Evolutionary conservation across 2,113 vertebrate genomes (phyloP), one percentile per base, ranked within the genome.

Genomic region (Atherinomorus stipes): DNA sequence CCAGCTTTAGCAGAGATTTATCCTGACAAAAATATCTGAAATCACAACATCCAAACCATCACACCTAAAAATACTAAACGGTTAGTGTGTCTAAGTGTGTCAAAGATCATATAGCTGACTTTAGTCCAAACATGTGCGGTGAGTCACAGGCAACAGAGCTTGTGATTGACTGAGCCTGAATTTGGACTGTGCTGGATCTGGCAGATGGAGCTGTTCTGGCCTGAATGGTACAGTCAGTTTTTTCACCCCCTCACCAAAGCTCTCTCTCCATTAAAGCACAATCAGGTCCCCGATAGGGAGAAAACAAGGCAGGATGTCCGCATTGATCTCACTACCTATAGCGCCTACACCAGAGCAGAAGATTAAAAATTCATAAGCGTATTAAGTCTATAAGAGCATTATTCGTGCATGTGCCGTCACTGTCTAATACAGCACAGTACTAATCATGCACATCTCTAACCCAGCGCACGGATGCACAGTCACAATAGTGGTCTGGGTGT

Each of bases 381-480:
- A 92, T 92, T 92, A 91, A 74, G 88, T 85, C 70, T 85, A 85
- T 90, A 92, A 92, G 91, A 91, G 90, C 90, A 92, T 94, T 93
- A 92, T 89, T 86, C 71, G 81, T 88, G 81, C 86, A 83, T 85
- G 87, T 88, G 78, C 81, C 40, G 42, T 77, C 76, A 85, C 81
- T 22, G 81, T 85, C 77, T 81, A 76, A 89, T 87, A 84, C 81
- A 82, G 75, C 65, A 45, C 68, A 71, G 68, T 60, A 85, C 83
- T 88, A 89, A 92, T 91, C 89, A 77, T 70, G 59, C 42, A 47
- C 54, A 82, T 81, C 78, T 85, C 77, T 73, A 54, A 64, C 57
- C 25, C 57, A 16, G 50, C 28, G 76, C 58, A 76, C 71, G 76
- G 21, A 76, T 52, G 78, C 72, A 83, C 47, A 77, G 34, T 21